Evolutionary conservation across 1,140 invertebrate genomes (phyloP).

Genomic region (Radopholus similis): DNA sequence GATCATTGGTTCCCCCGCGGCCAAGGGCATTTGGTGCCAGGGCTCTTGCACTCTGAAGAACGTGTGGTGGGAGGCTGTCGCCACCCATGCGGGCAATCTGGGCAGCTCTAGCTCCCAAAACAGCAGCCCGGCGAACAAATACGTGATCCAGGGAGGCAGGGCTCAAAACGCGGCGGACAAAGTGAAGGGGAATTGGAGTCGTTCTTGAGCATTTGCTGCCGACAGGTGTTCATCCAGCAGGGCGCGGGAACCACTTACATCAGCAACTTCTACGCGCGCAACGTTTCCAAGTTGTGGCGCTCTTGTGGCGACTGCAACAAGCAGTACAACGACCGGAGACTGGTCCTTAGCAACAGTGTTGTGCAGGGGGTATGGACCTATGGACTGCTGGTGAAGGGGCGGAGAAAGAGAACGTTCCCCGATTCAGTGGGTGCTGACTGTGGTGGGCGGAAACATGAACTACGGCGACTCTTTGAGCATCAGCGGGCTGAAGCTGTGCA

Average conservation of each 20-base stretch:
- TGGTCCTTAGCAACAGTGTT: not conserved
- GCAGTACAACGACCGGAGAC: not conserved
- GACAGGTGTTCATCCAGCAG: not conserved
- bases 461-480: not conserved
- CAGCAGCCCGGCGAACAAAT: not conserved
- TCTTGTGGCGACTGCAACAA: conserved; percentile 7
- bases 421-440: not conserved
- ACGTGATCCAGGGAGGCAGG: conserved; percentile 4
- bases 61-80: conserved; percentile 4
- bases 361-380: not conserved
- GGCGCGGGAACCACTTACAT: conserved; percentile 1
- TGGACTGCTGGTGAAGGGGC: not conserved
- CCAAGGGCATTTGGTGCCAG: conserved; percentile 12
- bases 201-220: not conserved
- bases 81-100: conserved; percentile 5
- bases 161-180: conserved; percentile 8
- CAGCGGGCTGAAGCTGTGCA: not conserved
- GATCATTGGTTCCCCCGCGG: conserved; percentile 5
- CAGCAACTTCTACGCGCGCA: not conserved
- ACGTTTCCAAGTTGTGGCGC: not conserved
- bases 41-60: conserved; percentile 9
- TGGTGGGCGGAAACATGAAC: not conserved
- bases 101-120: not conserved
- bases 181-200: no score
- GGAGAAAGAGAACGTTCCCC: not conserved